These are phyloP conservation scores for Chloroceryle inda DNA, from an alignment of 2,797 vertebrate genomes.

Conservation along the genomic window DNA sequence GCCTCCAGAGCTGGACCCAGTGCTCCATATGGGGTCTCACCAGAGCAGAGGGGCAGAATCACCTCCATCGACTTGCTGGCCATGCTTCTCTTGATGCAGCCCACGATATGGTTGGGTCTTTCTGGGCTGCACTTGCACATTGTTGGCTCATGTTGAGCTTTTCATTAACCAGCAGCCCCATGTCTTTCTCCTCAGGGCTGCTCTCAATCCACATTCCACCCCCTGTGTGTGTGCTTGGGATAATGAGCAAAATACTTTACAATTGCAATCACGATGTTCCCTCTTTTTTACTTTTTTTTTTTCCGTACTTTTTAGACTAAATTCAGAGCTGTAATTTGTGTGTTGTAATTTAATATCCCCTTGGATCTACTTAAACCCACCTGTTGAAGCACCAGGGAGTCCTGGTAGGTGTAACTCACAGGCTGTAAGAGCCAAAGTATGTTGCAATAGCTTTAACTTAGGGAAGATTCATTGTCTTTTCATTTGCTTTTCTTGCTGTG, in stretches of 20 bases:
- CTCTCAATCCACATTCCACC: no score
- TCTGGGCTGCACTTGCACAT: no score
- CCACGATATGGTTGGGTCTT: no score
- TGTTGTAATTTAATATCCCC: slow-evolving; percentile 30
- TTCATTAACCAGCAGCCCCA: no score
- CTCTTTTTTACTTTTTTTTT: neutral
- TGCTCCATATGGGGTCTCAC: no score
- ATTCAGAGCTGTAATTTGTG: neutral
- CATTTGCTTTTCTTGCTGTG: neutral
- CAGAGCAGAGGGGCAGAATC: no score
- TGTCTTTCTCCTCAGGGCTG: no score
- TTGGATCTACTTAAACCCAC: slow-evolving; percentile 48
- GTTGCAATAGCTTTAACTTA: slow-evolving; percentile 8
- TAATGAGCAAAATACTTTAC: slow-evolving; percentile 12
- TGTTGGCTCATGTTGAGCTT: no score
- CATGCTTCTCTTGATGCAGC: no score
- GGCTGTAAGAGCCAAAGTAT: slow-evolving; percentile 21
- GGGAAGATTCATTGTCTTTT: slow-evolving; percentile 1
- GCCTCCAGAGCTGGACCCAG: no score
- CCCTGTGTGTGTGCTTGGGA: no score
- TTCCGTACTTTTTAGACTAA: slow-evolving; percentile 14
- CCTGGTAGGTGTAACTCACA: slow-evolving; percentile 33
- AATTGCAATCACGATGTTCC: slow-evolving; percentile 1
- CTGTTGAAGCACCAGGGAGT: slow-evolving; percentile 38
- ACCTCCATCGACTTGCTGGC: no score